Percentiles rank a stretch among this genome's conserved stretches.
Conservation (phyloP, 2,888 invertebrate species). For the Drosophila rubida region DNA sequence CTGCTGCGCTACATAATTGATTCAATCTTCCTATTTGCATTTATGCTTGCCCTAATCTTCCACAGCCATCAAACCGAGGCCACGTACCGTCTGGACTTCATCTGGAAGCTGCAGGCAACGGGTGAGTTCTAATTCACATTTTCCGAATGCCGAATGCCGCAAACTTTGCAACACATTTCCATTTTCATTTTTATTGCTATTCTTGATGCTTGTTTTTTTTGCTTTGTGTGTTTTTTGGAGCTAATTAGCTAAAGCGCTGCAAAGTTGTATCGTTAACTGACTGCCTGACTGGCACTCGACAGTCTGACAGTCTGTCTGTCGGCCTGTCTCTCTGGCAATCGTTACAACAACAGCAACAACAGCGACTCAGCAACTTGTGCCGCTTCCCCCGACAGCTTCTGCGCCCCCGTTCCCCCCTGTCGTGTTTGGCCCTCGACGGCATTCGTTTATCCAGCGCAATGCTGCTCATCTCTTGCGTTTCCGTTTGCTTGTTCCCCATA, state of each 20-base stretch:
- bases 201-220: not conserved
- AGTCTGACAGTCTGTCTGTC: conserved; percentile 7
- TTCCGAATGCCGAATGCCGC: conserved; percentile 29
- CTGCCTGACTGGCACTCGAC: conserved; percentile 9
- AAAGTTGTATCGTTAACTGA: conserved; percentile 15
- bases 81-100: conserved; percentile 96
- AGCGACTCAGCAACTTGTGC: conserved; percentile 16
- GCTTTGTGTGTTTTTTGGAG: not conserved
- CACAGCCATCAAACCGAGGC: conserved; percentile 98
- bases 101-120: conserved; percentile 98
- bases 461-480: conserved; percentile 51
- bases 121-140: conserved; percentile 85
- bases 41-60: conserved; percentile 92
- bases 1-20: conserved; percentile 85
- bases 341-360: not conserved
- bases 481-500: conserved; percentile 40
- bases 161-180: not conserved
- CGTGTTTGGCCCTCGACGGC: not conserved
- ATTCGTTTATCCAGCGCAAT: conserved; percentile 29
- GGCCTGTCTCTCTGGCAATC: conserved; percentile 11
- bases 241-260: conserved; percentile 44
- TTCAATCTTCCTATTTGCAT: conserved; percentile 89
- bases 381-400: too few relatives aligned
- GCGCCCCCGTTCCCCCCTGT: too few relatives aligned
- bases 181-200: not conserved